Base-by-base conservation (phyloP, 2,888 invertebrate species). In the Piscicola geometra region DNA sequence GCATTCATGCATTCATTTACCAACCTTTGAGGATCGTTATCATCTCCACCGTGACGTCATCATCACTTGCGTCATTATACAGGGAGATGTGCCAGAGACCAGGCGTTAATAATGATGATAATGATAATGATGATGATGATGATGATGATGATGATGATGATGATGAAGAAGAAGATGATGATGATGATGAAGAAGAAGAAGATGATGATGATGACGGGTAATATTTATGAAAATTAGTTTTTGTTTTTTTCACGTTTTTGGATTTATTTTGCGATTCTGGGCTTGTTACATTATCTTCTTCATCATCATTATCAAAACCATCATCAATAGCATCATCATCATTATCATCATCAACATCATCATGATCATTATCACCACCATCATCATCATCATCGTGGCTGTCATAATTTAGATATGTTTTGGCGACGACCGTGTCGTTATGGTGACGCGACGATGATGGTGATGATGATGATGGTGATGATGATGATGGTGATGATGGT, bases 81-180 rank as follows among this genome's bases (percentile, higher is more conserved):
- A 71, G 12, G 0, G 71, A 71, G 30, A 71, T 52, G 52, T 52
- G 52, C 71, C 71, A 71, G 50, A 71, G 71, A 28, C 71, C 71
- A 1, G 60, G 60, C 5, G 60, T 56, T 21, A 56, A 33, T 75
- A n/a, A 18, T 2, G 75, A 36, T 18, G 9, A 41, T n/a, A 25
- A 75, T 50, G 67, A 66, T 66, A 66, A 74, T 66, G 74, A 74
- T 41, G 74, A 74, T 64, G 66, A 66, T 74, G 74, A 41, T 67
- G 74, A 74, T 67, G 67, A 74, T 67, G 74, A 74, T 67, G 74
- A 74, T 35, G 67, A 74, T 41, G 67, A 67, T 47, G 74, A 36
- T 74, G 67, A 74, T 67, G 67, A 74, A 25, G 67, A 74, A n/a
- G 74, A 74, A 35, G 41, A 74, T 47, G 67, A 74, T n/a, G 74